Conservation (phyloP, 1,140 invertebrate genomes). For the Heliconius eleuchia region DNA sequence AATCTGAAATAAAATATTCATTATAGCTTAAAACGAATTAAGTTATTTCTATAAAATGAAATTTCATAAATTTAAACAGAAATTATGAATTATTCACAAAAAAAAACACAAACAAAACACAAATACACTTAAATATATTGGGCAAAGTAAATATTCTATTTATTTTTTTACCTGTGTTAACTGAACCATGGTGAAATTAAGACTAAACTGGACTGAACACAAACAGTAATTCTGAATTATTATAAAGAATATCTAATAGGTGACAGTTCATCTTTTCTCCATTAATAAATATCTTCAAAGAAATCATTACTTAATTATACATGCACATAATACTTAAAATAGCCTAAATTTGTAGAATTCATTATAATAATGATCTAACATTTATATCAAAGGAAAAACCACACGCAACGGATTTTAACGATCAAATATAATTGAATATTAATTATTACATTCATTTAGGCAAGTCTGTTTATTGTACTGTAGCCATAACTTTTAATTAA, state of each 20-base stretch:
- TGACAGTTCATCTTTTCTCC: background rate
- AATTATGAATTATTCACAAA: too few species aligned
- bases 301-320: background rate
- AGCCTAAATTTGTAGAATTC: background rate
- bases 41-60: too few species aligned
- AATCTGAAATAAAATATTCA: background rate
- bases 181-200: conserved; percentile 9
- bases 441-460: conserved; percentile 10
- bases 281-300: conserved; percentile 8
- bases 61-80: too few species aligned
- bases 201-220: background rate
- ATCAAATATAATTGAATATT: conserved; percentile 16
- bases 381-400: conserved; percentile 13
- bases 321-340: conserved; percentile 4
- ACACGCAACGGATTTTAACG: conserved; percentile 17
- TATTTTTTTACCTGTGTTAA: conserved; percentile 17
- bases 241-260: background rate
- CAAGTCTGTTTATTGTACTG: background rate
- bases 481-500: background rate
- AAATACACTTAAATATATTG: background rate
- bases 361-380: conserved; percentile 15
- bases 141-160: background rate
- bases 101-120: background rate
- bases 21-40: background rate
- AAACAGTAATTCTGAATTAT: background rate